Conservation (phyloP, 1,140 invertebrate species). For the Ceratoteleas bidentatus region DNA sequence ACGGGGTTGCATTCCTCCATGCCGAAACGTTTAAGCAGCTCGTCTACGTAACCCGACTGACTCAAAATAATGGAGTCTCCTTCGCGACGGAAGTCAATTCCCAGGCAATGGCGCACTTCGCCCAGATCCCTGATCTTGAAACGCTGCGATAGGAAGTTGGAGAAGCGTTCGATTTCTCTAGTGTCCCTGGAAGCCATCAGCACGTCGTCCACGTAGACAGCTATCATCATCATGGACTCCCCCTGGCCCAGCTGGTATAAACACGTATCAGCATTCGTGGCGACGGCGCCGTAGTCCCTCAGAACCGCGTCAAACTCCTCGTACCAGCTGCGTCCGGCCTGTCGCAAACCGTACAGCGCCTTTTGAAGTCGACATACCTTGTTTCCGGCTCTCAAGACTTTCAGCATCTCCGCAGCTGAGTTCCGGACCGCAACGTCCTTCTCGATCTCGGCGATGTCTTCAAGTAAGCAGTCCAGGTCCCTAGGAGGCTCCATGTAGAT, state of each 20-base stretch:
- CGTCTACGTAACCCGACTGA: not conserved
- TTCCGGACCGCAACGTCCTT: not conserved
- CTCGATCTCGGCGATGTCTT: not conserved
- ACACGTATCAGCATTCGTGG: not conserved
- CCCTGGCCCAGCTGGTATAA: not conserved
- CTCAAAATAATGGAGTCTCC: not conserved
- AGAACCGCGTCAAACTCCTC: not conserved
- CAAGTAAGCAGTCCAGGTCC: not conserved
- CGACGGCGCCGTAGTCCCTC: not conserved
- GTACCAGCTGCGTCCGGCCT: not conserved
- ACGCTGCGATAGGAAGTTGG: not conserved
- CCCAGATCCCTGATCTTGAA: conserved; percentile 7
- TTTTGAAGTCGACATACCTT: not conserved
- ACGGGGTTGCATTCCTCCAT: not conserved
- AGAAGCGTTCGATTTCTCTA: not conserved
- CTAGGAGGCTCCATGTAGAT: not conserved
- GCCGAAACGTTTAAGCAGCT: not conserved
- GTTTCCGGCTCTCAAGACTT: not conserved
- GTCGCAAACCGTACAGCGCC: no score
- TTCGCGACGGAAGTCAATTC: not conserved
- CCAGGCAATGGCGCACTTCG: not conserved
- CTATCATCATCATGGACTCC: not conserved
- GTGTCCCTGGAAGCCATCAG: not conserved
- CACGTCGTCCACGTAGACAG: not conserved
- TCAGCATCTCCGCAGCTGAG: not conserved